Evolutionary conservation across 2,797 vertebrate species (phyloP), one percentile per base, ranked within the genome.

Genomic region (Heterohyrax brucei): DNA sequence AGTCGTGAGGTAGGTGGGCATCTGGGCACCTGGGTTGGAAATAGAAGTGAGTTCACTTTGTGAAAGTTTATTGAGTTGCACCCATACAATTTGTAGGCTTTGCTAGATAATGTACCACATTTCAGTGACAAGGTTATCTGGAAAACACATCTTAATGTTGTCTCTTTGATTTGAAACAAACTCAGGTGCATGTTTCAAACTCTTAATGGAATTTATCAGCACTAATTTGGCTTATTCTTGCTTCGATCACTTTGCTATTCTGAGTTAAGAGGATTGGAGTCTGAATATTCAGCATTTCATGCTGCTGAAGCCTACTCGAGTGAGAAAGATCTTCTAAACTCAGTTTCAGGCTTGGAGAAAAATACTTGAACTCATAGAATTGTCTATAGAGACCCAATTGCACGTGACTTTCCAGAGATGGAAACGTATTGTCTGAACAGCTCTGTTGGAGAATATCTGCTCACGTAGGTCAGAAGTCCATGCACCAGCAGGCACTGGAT

Each of bases 201-300:
- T 81, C 76, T 70, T 66, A 82, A 82, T 4, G n/a, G 13, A 76
- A 24, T 76, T 87, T 79, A 84, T 62, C 48, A 50, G 46, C 62
- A 72, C 78, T 94, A 28, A 56, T 93, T 79, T 72, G 83, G 53
- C 39, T 81, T 62, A 91, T 80, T 84, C 21, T 78, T 95, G 82
- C 44, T 62, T 73, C 86, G 33, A 84, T 72, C 78, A 33, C 13
- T 8, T 97, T 77, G 72, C 62, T 64, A 86, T 26, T 53, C 93
- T 86, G 44, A 62, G 22, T 91, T 95, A 91, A 93, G 78, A 80
- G 73, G 64, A 91, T n/a, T 80, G 33, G 83, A 81, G 39, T 78
- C 30, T 95, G 48, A 88, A 73, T 46, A 83, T 48, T 53, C 87
- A 70, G 85, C 44, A 68, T 82, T 87, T 93, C n/a, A 14, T 53